These are phyloP conservation scores for Cherax destructor DNA, from an alignment of 1,140 invertebrate species.

Conservation along the genomic window DNA sequence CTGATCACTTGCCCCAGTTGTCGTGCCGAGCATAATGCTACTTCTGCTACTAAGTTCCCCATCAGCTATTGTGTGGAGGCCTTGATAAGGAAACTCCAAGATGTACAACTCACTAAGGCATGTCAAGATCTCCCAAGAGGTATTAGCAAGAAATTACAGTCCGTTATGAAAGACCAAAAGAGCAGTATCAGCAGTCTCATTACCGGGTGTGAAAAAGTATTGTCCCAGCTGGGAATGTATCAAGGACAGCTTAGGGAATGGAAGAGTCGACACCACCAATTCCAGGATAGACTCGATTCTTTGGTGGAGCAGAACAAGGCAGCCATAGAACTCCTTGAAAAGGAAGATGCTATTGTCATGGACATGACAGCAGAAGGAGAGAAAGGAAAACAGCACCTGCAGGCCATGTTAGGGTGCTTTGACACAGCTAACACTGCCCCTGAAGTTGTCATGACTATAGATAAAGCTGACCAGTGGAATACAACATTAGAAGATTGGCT, in stretches of 20 bases:
- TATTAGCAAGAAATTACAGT: slow-evolving; percentile 1
- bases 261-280: not conserved
- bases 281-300: not conserved
- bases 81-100: not conserved
- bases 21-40: not conserved
- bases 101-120: not conserved
- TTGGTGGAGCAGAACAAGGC: not conserved
- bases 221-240: not conserved
- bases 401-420: not conserved
- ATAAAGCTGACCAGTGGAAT: not conserved
- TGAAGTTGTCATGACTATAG: not conserved
- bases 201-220: not conserved
- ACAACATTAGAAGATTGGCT: not conserved
- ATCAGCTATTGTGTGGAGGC: not conserved
- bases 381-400: not conserved
- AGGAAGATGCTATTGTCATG: not conserved
- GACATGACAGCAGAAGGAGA: not conserved
- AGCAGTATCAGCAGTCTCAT: not conserved
- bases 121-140: not conserved
- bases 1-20: not conserved
- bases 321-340: not conserved
- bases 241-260: not conserved
- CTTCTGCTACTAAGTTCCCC: not conserved
- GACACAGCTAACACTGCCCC: not conserved
- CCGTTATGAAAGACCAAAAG: not conserved